These are phyloP conservation scores for Litocranius walleri DNA, from an alignment of 2,113 vertebrate genomes.

Conservation along the genomic window DNA sequence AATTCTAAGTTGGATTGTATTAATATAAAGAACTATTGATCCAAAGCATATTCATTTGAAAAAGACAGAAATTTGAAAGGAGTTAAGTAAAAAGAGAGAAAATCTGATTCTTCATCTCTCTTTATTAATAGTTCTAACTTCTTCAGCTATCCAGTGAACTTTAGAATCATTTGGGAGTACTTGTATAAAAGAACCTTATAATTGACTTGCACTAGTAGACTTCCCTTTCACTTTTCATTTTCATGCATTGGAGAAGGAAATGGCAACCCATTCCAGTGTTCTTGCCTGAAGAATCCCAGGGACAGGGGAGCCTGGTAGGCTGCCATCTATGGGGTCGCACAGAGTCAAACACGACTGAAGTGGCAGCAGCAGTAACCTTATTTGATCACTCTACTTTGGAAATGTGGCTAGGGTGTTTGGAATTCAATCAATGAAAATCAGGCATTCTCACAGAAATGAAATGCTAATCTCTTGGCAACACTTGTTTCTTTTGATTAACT, in stretches of 20 bases:
- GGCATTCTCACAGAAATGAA: neutral
- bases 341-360: too few relatives aligned
- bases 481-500: neutral
- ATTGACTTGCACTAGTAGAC: neutral
- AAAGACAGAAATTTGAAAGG: neutral
- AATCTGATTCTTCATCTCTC: neutral
- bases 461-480: neutral
- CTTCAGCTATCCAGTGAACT: neutral
- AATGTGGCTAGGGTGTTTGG: neutral
- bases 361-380: neutral
- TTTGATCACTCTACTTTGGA: neutral
- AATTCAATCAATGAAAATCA: constrained; percentile 21
- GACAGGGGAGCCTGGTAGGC: too few relatives aligned
- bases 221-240: too few relatives aligned
- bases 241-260: too few relatives aligned
- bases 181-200: neutral
- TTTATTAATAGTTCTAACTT: neutral
- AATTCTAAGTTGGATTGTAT: neutral
- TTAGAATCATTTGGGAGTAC: neutral
- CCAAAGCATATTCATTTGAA: neutral
- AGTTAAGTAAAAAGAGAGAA: neutral
- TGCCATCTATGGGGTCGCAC: too few relatives aligned
- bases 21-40: neutral
- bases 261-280: too few relatives aligned
- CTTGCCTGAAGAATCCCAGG: too few relatives aligned